These are phyloP conservation scores for Trichogramma dendrolimi DNA, from an alignment of 2,888 invertebrate species.

Conservation along the genomic window DNA sequence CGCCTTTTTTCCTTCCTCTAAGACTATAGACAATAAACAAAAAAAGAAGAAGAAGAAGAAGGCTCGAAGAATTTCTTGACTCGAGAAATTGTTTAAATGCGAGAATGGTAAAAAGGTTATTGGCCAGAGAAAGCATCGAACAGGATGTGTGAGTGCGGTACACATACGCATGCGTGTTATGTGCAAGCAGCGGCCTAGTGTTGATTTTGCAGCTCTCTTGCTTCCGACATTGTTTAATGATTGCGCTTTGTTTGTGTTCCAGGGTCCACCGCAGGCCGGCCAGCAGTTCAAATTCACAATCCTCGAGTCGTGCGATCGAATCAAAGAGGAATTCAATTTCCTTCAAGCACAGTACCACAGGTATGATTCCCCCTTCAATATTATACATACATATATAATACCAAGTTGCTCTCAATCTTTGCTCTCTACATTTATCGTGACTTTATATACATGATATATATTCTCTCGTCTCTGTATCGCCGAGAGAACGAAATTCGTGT, in stretches of 20 bases:
- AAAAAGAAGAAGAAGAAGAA: too few species aligned
- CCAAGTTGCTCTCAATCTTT: background rate
- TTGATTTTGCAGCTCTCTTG: slow-evolving; percentile 22
- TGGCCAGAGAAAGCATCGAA: too few species aligned
- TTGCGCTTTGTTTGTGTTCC: slow-evolving; percentile 50
- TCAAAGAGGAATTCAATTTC: slow-evolving; percentile 94
- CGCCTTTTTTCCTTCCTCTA: too few species aligned
- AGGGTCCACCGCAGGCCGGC: slow-evolving; percentile 83
- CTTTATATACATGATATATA: too few species aligned
- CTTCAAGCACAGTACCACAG: slow-evolving; percentile 93
- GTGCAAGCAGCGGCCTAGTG: slow-evolving; percentile 7
- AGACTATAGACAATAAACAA: too few species aligned
- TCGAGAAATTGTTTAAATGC: too few species aligned
- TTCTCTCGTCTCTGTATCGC: too few species aligned
- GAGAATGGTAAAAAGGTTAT: too few species aligned
- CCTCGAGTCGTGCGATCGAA: slow-evolving; percentile 87
- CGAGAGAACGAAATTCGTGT: too few species aligned
- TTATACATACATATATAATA: background rate
- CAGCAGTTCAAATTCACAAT: slow-evolving; percentile 93
- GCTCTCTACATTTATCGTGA: background rate
- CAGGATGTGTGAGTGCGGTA: too few species aligned
- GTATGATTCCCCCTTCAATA: slow-evolving; percentile 53
- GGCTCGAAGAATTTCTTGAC: too few species aligned
- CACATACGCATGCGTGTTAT: background rate
- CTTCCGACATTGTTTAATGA: slow-evolving; percentile 26